Base-by-base conservation (phyloP, 2,888 invertebrate genomes). In the Heliconius aoede region DNA sequence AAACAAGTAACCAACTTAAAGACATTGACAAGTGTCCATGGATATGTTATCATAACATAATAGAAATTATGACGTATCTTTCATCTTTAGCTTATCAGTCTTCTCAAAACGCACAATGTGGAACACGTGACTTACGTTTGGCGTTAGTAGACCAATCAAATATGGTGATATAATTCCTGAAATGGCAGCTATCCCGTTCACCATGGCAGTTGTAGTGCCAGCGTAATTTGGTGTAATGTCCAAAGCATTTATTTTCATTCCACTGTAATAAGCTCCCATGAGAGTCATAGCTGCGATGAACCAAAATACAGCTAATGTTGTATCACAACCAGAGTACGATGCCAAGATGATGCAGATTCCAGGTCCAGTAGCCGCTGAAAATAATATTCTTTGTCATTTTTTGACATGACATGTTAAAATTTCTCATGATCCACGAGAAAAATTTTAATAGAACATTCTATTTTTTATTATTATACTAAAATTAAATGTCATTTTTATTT, bases 191-290 rank as follows among this genome's bases (percentile, higher is more conserved):
- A 95, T 94, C 0, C 96, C 96, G 81, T 96, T 96, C 8, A 96
- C 96, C 82, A 96, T 88, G 0, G 96, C 96, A 84, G 96, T 96
- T 9, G 95, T 91, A 1, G 96, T 95, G 5, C 96, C 96, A 3
- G 96, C 95, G 83, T 95, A 96, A 85, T 96, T 96, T 0, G 96
- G 95, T 4, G 95, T 95, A 72, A 96, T 92, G 82, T 96, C 96
- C 55, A 96, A 87, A 0, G 96, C 95, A 83, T 96, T 96, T 67
- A 96, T 95, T 87, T 96, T 96, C 95, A 96, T 95, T 36, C 96
- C 96, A 78, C 96, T 95, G 89, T 96, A 96, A 86, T 96, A 97
- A 3, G 96, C 95, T 0, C 96, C 97, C 96, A 96, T 96, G 28
- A 96, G 94, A 1, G 95, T 95, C 96, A 96, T 95, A 61, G 94